These are phyloP conservation scores for Otis tarda DNA, from an alignment of 2,113 vertebrate genomes.

Conservation along the genomic window DNA sequence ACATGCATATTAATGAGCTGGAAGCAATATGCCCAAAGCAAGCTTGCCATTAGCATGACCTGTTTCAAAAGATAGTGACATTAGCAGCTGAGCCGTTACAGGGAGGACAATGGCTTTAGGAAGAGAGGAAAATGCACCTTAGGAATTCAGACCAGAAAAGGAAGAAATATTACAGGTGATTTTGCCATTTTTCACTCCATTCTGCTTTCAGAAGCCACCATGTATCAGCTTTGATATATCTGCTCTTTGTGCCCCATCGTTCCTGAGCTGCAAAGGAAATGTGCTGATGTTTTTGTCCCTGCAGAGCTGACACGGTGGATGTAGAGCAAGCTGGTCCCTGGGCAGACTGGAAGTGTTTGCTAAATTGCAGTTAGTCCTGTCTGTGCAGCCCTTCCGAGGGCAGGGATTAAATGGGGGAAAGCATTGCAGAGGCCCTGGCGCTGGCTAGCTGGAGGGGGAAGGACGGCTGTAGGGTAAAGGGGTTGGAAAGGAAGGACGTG, in stretches of 20 bases:
- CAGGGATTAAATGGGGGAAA: not conserved
- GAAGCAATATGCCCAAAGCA: conserved; percentile 15
- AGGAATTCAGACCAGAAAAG: conserved; percentile 55
- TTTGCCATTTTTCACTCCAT: not conserved
- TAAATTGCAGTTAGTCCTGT: not conserved
- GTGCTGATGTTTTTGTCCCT: not conserved
- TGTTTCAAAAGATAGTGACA: conserved; percentile 40
- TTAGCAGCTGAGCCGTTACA: conserved; percentile 26
- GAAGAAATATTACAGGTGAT: conserved; percentile 37
- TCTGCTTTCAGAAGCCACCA: not conserved
- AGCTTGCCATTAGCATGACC: conserved; percentile 54
- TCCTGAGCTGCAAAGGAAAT: not conserved
- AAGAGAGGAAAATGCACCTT: not conserved
- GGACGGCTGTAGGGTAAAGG: not conserved
- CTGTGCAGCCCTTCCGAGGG: not conserved
- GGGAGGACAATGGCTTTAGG: not conserved
- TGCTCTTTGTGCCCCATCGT: not conserved
- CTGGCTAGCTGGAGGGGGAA: not conserved
- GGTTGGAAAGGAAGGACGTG: not conserved
- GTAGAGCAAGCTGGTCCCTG: not conserved
- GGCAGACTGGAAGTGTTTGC: not conserved
- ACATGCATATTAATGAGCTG: conserved; percentile 51
- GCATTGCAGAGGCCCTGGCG: not conserved
- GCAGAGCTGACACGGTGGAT: not conserved
- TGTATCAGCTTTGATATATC: not conserved